Base-by-base conservation (phyloP, 2,888 invertebrate species). In the Leucophora obtusa region DNA sequence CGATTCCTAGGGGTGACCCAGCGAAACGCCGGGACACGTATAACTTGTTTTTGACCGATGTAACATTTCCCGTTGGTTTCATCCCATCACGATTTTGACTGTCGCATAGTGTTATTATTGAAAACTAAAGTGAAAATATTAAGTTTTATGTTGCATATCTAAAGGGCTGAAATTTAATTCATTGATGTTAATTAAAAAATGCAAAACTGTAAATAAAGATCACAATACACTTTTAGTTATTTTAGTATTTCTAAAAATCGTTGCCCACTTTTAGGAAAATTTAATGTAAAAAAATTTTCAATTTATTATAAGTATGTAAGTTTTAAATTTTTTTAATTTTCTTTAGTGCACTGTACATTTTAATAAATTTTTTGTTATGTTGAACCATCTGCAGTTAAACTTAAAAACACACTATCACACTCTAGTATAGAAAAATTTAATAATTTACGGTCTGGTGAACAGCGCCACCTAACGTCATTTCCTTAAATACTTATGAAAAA, bases 381-480 rank as follows among this genome's bases (percentile, higher is more conserved):
- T n/a, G 15, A 14, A n/a, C 43, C 43, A 47, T 47, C 43, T 47
- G 43, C n/a, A 47, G 43, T n/a, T 47, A n/a, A 47, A 47, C 43
- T 47, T 14, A n/a, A 14, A 43, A 2, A 47, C 43, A 47, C 43
- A n/a, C 43, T n/a, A 0, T 0, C n/a, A n/a, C 43, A n/a, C 43
- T 47, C n/a, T 1, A 2, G n/a, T 47, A 47, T 4, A 47, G 5
- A n/a, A 58, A 69, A 78, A 73, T 54, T 65, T 73, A 65, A 79
- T 74, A 74, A 74, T 74, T 79, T 70, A 79, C 74, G 47, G 79
- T 79, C 79, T 79, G 35, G 73, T 74, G 70, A 65, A 70, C 70
- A 70, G 74, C 73, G 74, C 74, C 79, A 74, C 74, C 65, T 70
- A 54, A 79, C 65, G 60, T 74, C 65, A 74, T 66, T 65, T 51